A percentile compares a stretch with the other conserved stretches of the same genome.
Conservation (phyloP, 1,140 invertebrate genomes). For the Odontomachus brunneus region DNA sequence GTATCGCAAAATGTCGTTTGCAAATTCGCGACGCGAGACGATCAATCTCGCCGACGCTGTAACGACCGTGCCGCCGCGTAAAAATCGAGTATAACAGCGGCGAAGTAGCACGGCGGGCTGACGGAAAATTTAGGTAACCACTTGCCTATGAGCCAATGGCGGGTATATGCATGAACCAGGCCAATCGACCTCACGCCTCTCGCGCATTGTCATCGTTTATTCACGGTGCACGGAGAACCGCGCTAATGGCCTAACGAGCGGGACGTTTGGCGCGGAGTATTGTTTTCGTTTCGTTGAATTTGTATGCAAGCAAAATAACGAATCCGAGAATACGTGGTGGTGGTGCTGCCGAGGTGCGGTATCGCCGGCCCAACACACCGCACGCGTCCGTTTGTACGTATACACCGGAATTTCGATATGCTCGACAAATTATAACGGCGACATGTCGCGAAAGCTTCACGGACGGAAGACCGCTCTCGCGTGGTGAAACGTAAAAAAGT, state of each 20-base stretch:
- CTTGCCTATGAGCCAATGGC: constrained; percentile 30
- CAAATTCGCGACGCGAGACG: constrained; percentile 11
- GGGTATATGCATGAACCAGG: constrained; percentile 34
- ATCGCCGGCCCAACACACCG: background rate
- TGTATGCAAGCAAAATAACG: constrained; percentile 50
- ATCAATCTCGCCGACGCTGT: constrained; percentile 9
- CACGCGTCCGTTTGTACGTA: constrained; percentile 2
- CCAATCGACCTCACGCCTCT: constrained; percentile 44
- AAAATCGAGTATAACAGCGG: constrained; percentile 41
- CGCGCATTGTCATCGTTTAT: constrained; percentile 53
- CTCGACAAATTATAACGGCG: constrained; percentile 38
- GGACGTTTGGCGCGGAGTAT: constrained; percentile 43
- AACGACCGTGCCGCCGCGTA: constrained; percentile 25
- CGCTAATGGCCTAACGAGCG: constrained; percentile 50
- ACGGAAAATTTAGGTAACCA: constrained; percentile 38
- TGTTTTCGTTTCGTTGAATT: constrained; percentile 56
- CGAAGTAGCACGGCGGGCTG: background rate
- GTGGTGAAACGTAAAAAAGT: constrained; percentile 23
- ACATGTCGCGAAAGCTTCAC: constrained; percentile 15
- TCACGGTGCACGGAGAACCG: constrained; percentile 47
- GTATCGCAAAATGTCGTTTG: constrained; percentile 23
- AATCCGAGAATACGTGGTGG: constrained; percentile 6
- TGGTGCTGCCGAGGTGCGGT: background rate
- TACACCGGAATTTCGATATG: constrained; percentile 49
- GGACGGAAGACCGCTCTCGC: background rate